These are phyloP conservation scores for Himalopsyche tibetana DNA, from an alignment of 2,888 invertebrate genomes.

Conservation along the genomic window DNA sequence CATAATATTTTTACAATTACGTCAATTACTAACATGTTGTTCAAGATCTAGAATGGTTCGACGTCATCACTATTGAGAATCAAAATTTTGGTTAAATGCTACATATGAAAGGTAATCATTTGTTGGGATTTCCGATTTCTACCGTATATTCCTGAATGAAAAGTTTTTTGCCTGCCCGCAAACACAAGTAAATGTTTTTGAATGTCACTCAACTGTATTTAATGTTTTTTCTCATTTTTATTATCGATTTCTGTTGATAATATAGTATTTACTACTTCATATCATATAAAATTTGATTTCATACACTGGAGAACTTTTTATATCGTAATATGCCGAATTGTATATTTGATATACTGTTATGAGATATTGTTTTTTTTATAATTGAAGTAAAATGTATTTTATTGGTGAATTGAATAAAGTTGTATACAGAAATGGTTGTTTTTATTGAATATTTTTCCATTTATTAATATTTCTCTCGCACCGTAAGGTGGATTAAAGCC, in stretches of 20 bases:
- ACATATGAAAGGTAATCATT: too few relatives aligned
- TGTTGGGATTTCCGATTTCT: not conserved
- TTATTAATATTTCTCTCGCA: not conserved
- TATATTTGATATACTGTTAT: slow-evolving; percentile 5
- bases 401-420: slow-evolving; percentile 35
- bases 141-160: not conserved
- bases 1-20: too few relatives aligned
- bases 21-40: too few relatives aligned
- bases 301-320: not conserved
- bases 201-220: not conserved
- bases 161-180: slow-evolving; percentile 35
- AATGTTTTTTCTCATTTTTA: not conserved
- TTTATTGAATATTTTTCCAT: not conserved
- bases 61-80: too few relatives aligned
- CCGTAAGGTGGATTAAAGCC: too few relatives aligned
- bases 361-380: slow-evolving; percentile 1
- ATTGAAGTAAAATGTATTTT: slow-evolving; percentile 27
- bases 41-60: too few relatives aligned
- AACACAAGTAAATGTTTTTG: not conserved
- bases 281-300: not conserved
- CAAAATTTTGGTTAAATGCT: too few relatives aligned
- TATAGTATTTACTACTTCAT: slow-evolving; percentile 1
- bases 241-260: not conserved
- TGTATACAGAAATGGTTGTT: slow-evolving; percentile 11
- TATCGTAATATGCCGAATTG: not conserved